A percentile compares a stretch with the other conserved stretches of the same genome.
phyloP scores from a whole-genome alignment of 2,888 invertebrate genomes.

The Napeogenes sylphis region DNA sequence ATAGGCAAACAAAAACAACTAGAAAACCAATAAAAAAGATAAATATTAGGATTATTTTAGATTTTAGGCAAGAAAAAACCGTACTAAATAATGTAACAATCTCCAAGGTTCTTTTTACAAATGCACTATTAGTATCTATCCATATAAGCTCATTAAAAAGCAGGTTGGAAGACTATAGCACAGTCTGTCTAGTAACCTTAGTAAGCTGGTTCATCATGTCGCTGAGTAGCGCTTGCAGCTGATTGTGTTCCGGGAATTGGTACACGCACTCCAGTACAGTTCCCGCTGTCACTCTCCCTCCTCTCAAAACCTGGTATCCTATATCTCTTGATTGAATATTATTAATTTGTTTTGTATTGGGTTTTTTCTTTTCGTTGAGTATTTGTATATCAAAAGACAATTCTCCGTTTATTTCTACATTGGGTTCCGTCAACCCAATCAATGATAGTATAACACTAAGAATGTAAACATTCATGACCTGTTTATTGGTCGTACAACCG shows the following conservation, averaged over 20 bases:
- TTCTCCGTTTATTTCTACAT: neutral
- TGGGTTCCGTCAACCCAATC: neutral
- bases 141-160: neutral
- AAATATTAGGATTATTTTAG: neutral
- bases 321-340: neutral
- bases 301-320: neutral
- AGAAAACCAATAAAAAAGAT: neutral
- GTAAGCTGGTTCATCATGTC: constrained; percentile 52
- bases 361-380: neutral
- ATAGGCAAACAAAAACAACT: neutral
- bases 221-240: constrained; percentile 44
- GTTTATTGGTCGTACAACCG: too few relatives aligned
- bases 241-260: constrained; percentile 39
- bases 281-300: constrained; percentile 15
- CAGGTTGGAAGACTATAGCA: neutral
- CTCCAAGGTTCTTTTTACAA: too few relatives aligned
- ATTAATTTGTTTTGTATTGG: neutral
- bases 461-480: too few relatives aligned
- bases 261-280: constrained; percentile 40
- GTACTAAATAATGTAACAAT: too few relatives aligned
- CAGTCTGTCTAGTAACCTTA: constrained; percentile 34
- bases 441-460: neutral
- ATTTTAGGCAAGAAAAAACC: neutral
- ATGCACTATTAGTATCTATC: too few relatives aligned
- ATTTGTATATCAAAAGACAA: constrained; percentile 1